Base-by-base conservation (phyloP, 2,113 vertebrate genomes). In the Leptobrachium ailaonicum region DNA sequence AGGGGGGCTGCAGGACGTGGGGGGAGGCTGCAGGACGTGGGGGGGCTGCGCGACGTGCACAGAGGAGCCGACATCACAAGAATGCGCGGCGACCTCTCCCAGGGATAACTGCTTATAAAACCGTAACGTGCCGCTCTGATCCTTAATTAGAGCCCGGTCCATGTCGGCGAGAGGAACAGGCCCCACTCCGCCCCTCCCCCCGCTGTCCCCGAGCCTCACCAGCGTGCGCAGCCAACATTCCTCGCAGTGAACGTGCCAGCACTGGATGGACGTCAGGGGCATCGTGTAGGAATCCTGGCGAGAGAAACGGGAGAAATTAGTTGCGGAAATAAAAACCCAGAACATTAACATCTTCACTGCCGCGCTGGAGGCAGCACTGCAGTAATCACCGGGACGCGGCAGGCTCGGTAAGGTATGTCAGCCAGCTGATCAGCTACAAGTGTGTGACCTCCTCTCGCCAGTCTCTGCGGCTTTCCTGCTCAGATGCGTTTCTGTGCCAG, bases 171-270 rank as follows among this genome's bases (percentile, higher is more conserved):
- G 43, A 63, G 11, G 63, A 20, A 50, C 4, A n/a, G 13, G 12
- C 40, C 75, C n/a, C 62, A 11, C 11, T 11, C 62, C 32, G 3
- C 43, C 47, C 47, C 1, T 2, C 2, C 8, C 40, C 11, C 68
- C 20, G 68, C 40, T 4, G 40, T 63, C 75, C 63, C 60, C 74
- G 74, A 76, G 73, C 80, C 95, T 92, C 92, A 99, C 98, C 98
- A 99, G 93, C 90, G 98, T 98, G 91, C 98, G 95, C 86, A 99
- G 95, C 98, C 98, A 99, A 92, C 98, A 99, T 90, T 99, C 98
- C 93, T 99, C 98, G 90, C 98, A 99, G 91, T 99, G 98, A 89
- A 99, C 97, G 1, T 99, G 98, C 98, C 98, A 99, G 90, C 98
- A 99, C 93, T 99, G 98, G 90, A 99, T 98, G 80, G 98, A 99